Evolutionary conservation across 2,113 vertebrate species (phyloP), one percentile per base, ranked within the genome.

Genomic region (Thomomys bottae): DNA sequence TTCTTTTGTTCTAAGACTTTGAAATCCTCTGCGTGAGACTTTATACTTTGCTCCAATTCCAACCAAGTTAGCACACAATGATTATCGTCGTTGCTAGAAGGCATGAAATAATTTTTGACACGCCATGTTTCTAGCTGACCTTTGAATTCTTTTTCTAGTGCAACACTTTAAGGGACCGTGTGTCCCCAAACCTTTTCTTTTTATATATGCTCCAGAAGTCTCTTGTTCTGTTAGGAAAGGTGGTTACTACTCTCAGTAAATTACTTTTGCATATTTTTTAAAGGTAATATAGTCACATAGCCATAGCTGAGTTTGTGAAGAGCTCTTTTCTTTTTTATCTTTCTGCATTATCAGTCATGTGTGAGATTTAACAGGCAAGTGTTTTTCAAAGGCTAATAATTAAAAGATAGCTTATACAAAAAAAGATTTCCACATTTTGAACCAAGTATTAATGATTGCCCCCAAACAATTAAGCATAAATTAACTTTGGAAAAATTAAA

Each of bases 371-470:
- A 90, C 6, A 76, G 84, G 81, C 36, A 96, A 87, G 49, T 54
- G 34, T 63, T 91, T 92, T 95, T 83, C 87, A 83, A 93, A 83
- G 87, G 81, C 57, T 93, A 96, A 93, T 93, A 78, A 96, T 89
- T 94, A 93, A 93, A 95, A 67, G 45, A 93, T 18, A 45, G 38
- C 10, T 84, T 64, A 84, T 71, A 90, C 54, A 88, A 93, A 92
- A 66, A 26, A 93, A 40, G 63, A 36, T 59, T n/a, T 34, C 82
- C 73, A 79, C 40, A 66, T 76, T 91, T 90, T 72, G 9, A 78
- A 88, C 87, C 84, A 77, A 81, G 73, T 87, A 42, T 24, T 76
- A 86, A 88, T 70, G 20, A 90, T 70, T 84, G 28, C 30, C 28
- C 38, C 85, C 17, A 34, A 86, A 88, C 76, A 85, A 72, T 32